Evolutionary conservation across 1,140 invertebrate species (phyloP), one percentile per base, ranked within the genome.

Genomic region (Saccostrea cuccullata): DNA sequence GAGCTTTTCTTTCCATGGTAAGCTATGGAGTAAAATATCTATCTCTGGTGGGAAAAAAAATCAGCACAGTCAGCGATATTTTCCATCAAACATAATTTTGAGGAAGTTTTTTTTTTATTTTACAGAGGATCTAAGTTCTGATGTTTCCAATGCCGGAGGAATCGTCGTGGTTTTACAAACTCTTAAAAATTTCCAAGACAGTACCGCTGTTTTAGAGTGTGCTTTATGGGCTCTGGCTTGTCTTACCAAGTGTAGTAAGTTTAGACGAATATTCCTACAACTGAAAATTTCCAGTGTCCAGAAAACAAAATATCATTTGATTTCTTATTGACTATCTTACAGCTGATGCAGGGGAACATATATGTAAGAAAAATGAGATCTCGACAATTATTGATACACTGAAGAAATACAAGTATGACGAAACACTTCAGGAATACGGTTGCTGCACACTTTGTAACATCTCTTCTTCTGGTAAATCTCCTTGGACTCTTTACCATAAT

Each of bases 391-490:
- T 30, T 84, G 85, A 84, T 15, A 55, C 88, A 15, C 86, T 93
- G 58, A 55, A 87, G 40, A 83, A 60, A 15, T 90, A 89, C 82
- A 84, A 89, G 2, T 30, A 88, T 11, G 89, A 89, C 12, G 92
- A 92, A 84, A 86, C 47, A 12, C 73, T 93, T 26, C 92, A 93
- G 86, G 91, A 92, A 17, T 93, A 93, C 47, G 91, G 91, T 8
- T 90, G 90, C 17, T 88, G 91, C 73, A 88, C 83, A 13, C 40
- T 93, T 6, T 90, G 87, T 55, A 93, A 93, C 77, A 2, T 93
- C 13, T 86, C 90, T 2, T 67, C 87, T 0, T 84, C 83, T 47
- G 92, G 92, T 92, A 84, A 83, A 87, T 60, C 26, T 47, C 4
- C 26, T 40, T 15, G 30, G 17, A 73, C 17, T 47, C 26, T 58